Evolutionary conservation across 2,888 invertebrate genomes (phyloP).

Genomic region (Euplagia quadripunctaria): DNA sequence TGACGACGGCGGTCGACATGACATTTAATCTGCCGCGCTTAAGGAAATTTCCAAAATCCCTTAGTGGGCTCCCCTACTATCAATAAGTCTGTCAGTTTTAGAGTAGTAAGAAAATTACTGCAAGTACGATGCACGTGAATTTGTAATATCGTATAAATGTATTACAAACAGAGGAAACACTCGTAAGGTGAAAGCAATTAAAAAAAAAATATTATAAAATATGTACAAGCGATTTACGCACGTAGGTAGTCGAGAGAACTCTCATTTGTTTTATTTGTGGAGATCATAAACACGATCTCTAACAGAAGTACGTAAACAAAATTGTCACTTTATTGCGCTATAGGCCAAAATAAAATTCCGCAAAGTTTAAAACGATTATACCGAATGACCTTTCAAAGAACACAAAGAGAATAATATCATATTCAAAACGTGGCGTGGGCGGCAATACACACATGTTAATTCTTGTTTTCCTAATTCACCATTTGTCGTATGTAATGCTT

Average conservation of each 20-base stretch:
- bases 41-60: no score
- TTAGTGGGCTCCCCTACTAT: no score
- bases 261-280: conserved; percentile 33
- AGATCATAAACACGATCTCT: conserved; percentile 37
- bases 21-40: no score
- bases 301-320: conserved; percentile 34
- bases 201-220: conserved; percentile 22
- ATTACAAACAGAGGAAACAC: conserved; percentile 25
- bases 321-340: conserved; percentile 31
- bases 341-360: conserved; percentile 37
- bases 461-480: neutral
- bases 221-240: conserved; percentile 20
- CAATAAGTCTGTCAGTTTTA: no score
- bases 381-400: conserved; percentile 28
- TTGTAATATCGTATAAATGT: no score
- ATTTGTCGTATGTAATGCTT: neutral
- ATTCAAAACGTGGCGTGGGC: conserved; percentile 17
- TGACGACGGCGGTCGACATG: no score
- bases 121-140: no score
- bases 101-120: no score
- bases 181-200: conserved; percentile 23
- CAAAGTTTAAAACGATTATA: conserved; percentile 23
- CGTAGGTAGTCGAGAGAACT: conserved; percentile 21
- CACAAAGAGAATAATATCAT: conserved; percentile 23
- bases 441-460: conserved; percentile 10